A percentile compares a stretch with the other conserved stretches of the same genome.
Conservation (phyloP, 92 coral and sea anemone species). For the Meandrina meandrites region DNA sequence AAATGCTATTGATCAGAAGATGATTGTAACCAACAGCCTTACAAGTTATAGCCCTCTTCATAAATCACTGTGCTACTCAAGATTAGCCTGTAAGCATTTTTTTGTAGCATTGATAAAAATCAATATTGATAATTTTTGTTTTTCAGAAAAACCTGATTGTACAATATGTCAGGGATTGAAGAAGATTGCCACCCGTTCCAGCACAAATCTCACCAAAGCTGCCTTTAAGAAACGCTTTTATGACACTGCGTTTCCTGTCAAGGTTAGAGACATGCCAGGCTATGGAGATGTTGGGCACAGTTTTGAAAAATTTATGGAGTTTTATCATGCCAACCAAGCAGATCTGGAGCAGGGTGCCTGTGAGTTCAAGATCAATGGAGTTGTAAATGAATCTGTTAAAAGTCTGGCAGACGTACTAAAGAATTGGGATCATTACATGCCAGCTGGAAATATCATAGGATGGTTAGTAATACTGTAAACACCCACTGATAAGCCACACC, state of each 20-base stretch:
- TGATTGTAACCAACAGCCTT: no score
- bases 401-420: conserved; percentile 51
- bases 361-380: conserved; percentile 68
- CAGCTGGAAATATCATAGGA: conserved; percentile 68
- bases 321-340: conserved; percentile 51
- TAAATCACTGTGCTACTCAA: neutral
- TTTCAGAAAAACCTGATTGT: conserved; percentile 71
- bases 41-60: neutral
- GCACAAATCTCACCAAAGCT: conserved; percentile 61
- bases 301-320: conserved; percentile 67
- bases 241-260: conserved; percentile 79
- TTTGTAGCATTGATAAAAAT: neutral
- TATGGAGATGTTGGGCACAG: conserved; percentile 67
- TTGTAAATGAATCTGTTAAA: conserved; percentile 27
- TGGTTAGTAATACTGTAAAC: conserved; percentile 60
- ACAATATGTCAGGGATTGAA: conserved; percentile 59
- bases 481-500: no score
- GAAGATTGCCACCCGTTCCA: conserved; percentile 53
- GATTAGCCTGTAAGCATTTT: neutral
- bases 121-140: neutral
- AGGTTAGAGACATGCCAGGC: conserved; percentile 61
- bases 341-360: conserved; percentile 72
- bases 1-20: no score
- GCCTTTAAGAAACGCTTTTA: conserved; percentile 72
- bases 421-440: conserved; percentile 68